These are phyloP conservation scores for Nycticryphes semicollaris DNA, from an alignment of 2,113 vertebrate genomes.

Conservation along the genomic window DNA sequence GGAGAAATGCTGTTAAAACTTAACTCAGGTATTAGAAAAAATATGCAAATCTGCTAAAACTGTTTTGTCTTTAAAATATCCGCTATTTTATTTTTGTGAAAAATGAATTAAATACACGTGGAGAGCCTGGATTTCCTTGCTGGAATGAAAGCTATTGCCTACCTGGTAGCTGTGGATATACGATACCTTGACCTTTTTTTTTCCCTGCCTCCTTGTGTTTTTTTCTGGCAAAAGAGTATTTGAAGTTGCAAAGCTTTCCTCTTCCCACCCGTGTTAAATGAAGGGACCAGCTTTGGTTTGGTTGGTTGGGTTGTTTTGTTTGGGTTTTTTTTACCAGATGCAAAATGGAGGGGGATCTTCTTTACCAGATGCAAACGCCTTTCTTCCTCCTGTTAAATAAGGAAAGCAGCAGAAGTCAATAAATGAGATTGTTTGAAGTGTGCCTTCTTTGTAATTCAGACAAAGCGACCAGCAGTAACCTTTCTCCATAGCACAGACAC, in stretches of 20 bases:
- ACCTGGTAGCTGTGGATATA: neutral
- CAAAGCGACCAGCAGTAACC: neutral
- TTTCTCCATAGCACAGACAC: neutral
- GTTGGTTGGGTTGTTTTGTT: neutral
- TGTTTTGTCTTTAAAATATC: neutral
- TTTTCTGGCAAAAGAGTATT: neutral
- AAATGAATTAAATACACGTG: neutral
- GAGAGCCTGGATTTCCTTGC: neutral
- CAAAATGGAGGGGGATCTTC: neutral
- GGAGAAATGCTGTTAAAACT: neutral
- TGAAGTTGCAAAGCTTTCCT: neutral
- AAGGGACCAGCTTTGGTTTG: neutral
- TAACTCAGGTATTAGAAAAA: neutral
- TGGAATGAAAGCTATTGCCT: neutral
- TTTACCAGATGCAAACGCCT: neutral
- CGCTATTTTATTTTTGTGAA: neutral
- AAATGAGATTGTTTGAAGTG: neutral
- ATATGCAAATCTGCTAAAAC: neutral
- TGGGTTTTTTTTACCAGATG: neutral
- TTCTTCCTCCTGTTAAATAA: neutral
- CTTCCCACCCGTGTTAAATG: neutral
- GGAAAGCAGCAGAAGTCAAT: neutral
- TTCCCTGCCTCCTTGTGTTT: accelerated
- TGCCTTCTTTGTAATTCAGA: neutral
- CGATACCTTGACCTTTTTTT: neutral